phyloP scores from a whole-genome alignment of 1,140 invertebrate species.

The Scaptomyza montana region DNA sequence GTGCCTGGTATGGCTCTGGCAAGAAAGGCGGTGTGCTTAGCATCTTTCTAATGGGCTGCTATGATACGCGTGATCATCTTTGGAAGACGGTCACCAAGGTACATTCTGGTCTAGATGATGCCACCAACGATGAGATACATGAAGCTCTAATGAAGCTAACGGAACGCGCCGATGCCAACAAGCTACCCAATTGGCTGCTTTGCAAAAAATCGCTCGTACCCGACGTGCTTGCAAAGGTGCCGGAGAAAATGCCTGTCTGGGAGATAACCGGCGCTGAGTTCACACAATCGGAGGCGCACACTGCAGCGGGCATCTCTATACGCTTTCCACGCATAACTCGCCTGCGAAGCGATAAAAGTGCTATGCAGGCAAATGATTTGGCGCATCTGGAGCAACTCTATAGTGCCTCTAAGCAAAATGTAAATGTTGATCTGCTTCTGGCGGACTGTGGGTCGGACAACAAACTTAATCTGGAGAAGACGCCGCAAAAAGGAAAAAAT shows the following conservation, averaged over 20 bases:
- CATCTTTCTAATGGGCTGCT: slow-evolving; percentile 96
- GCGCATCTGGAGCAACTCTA: slow-evolving; percentile 88
- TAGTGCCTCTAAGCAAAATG: slow-evolving; percentile 88
- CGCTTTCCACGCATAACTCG: slow-evolving; percentile 95
- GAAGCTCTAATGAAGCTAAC: slow-evolving; percentile 65
- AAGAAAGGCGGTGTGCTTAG: slow-evolving; percentile 97
- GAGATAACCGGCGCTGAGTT: slow-evolving; percentile 97
- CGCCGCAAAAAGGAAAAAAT: slow-evolving; percentile 45
- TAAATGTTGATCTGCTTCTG: slow-evolving; percentile 87
- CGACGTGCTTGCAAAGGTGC: slow-evolving; percentile 93
- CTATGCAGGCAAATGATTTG: slow-evolving; percentile 92
- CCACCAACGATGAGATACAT: slow-evolving; percentile 91
- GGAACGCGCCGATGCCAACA: slow-evolving; percentile 87
- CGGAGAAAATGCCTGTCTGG: slow-evolving; percentile 95
- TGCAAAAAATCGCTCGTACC: slow-evolving; percentile 93
- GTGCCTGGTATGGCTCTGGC: slow-evolving; percentile 97
- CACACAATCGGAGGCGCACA: slow-evolving; percentile 93
- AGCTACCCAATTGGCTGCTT: slow-evolving; percentile 91
- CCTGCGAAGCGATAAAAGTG: slow-evolving; percentile 92
- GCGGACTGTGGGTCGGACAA: slow-evolving; percentile 48
- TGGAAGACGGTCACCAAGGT: slow-evolving; percentile 96
- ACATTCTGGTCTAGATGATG: slow-evolving; percentile 94
- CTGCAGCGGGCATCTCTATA: slow-evolving; percentile 95
- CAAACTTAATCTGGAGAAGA: slow-evolving; percentile 38
- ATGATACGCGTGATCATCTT: slow-evolving; percentile 87